Conservation (phyloP, 1,140 invertebrate species). For the Helicoverpa zea region DNA sequence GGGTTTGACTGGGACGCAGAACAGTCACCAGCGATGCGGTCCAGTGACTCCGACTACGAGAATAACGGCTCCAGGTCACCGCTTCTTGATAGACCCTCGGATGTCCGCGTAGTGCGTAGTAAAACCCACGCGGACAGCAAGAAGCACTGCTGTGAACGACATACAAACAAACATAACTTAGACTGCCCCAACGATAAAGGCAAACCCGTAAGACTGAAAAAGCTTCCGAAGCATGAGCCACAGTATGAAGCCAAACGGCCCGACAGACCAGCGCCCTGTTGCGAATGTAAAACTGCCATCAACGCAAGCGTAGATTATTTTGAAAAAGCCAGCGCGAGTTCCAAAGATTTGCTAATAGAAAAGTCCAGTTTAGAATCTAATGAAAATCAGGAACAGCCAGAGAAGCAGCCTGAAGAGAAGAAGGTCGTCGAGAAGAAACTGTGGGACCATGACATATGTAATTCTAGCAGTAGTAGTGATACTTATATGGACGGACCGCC, state of each 20-base stretch:
- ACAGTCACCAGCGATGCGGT: conserved; percentile 80
- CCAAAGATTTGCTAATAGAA: conserved; percentile 89
- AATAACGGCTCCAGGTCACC: conserved; percentile 88
- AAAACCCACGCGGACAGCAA: conserved; percentile 80
- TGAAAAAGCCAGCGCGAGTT: conserved; percentile 88
- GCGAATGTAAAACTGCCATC: conserved; percentile 69
- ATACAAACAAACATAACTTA: conserved; percentile 70
- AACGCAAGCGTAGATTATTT: conserved; percentile 77
- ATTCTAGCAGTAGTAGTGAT: conserved; percentile 88
- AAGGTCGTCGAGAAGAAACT: conserved; percentile 79
- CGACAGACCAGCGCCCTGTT: conserved; percentile 62
- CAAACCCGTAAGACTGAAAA: conserved; percentile 84
- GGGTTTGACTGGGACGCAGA: conserved; percentile 86
- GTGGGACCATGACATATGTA: conserved; percentile 86
- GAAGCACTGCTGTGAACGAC: conserved; percentile 80
- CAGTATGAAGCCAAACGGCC: conserved; percentile 65
- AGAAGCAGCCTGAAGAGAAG: conserved; percentile 69
- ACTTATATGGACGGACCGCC: conserved; percentile 74
- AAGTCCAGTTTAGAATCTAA: conserved; percentile 87
- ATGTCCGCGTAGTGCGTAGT: conserved; percentile 77
- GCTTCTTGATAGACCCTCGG: conserved; percentile 82
- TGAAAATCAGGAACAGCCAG: conserved; percentile 72
- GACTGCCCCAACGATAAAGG: conserved; percentile 78
- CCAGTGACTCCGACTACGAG: conserved; percentile 87
- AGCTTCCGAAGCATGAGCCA: conserved; percentile 74